phyloP scores from a whole-genome alignment of 2,113 vertebrate species.

The Eubucco bourcierii region DNA sequence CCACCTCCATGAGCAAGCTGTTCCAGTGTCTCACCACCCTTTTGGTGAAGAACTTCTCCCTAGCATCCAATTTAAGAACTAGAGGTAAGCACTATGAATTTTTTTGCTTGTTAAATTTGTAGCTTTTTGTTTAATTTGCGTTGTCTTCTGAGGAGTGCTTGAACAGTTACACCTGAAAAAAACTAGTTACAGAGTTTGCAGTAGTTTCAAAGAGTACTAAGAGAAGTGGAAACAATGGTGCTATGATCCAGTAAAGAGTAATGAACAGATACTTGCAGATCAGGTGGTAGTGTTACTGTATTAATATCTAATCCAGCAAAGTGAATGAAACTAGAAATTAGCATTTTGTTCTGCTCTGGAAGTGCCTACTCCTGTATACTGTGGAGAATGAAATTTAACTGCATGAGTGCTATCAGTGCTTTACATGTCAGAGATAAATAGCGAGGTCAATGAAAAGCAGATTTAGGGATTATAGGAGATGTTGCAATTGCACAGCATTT shows the following conservation, averaged over 20 bases:
- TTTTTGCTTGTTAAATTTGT: neutral
- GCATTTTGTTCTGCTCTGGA: slow-evolving; percentile 31
- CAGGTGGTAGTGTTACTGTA: slow-evolving; percentile 4
- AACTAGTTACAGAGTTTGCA: neutral
- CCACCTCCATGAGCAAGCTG: too few species aligned
- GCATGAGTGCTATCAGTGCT: neutral
- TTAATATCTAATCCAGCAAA: slow-evolving; percentile 50
- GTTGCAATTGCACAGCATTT: slow-evolving; percentile 39
- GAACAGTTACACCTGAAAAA: neutral
- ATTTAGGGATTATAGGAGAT: slow-evolving; percentile 29
- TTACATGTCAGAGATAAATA: slow-evolving; percentile 54
- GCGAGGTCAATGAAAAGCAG: slow-evolving; percentile 34
- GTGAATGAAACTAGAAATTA: slow-evolving; percentile 52
- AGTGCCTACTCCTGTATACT: neutral
- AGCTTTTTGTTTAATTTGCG: neutral
- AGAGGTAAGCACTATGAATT: neutral
- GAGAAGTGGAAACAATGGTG: neutral
- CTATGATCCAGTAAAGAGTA: neutral
- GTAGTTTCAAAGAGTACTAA: neutral
- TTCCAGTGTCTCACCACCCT: too few species aligned
- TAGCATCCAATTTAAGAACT: neutral
- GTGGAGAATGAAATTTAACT: slow-evolving; percentile 66
- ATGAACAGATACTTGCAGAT: neutral
- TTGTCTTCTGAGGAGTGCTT: neutral
- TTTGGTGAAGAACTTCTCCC: too few species aligned